Conservation (phyloP, 2,888 invertebrate species). For the Pteria penguin region DNA sequence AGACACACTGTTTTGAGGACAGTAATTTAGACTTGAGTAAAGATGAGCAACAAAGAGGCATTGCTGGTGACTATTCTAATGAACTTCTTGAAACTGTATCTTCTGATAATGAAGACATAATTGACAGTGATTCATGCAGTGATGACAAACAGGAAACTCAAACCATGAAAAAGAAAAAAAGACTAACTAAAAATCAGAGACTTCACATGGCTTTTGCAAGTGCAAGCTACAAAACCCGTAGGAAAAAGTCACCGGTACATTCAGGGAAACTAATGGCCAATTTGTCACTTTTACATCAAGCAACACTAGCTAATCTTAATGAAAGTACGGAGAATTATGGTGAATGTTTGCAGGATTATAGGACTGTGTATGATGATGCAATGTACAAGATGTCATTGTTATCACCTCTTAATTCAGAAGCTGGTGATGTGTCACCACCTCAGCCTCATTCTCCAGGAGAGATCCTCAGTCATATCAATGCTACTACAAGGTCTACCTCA, state of each 20-base stretch:
- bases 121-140: neutral
- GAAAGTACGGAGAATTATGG: neutral
- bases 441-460: slow-evolving; percentile 59
- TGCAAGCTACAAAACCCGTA: slow-evolving; percentile 46
- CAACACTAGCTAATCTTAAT: slow-evolving; percentile 72
- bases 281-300: slow-evolving; percentile 73
- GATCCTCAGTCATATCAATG: slow-evolving; percentile 9
- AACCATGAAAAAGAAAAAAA: slow-evolving; percentile 55
- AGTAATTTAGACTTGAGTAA: neutral
- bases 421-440: slow-evolving; percentile 67
- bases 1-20: slow-evolving; percentile 19
- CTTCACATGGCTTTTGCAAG: slow-evolving; percentile 66
- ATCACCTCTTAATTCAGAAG: slow-evolving; percentile 69
- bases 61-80: neutral
- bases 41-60: neutral
- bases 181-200: slow-evolving; percentile 61
- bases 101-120: slow-evolving; percentile 11
- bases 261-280: slow-evolving; percentile 66
- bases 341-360: slow-evolving; percentile 44
- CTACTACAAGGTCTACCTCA: slow-evolving; percentile 21
- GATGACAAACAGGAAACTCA: neutral
- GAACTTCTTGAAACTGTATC: neutral
- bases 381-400: slow-evolving; percentile 71
- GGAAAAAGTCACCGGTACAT: slow-evolving; percentile 41
- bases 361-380: slow-evolving; percentile 63